Percentiles rank a stretch among this genome's conserved stretches.
These are phyloP conservation scores for Drosophila ananassae DNA, from an alignment of 1,140 invertebrate species.

Conservation along the genomic window DNA sequence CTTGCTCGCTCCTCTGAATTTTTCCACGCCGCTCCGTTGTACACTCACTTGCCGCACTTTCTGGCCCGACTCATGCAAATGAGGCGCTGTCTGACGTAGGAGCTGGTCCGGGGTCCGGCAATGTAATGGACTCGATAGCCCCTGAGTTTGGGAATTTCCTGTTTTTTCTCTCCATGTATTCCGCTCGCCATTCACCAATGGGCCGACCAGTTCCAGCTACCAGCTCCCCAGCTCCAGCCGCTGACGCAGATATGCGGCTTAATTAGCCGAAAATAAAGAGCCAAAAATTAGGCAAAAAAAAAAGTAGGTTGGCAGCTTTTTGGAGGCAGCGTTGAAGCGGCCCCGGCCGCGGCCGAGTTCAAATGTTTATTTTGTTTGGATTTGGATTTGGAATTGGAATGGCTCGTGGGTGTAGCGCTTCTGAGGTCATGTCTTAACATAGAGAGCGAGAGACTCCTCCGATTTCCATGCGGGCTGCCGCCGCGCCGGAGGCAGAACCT, in stretches of 20 bases:
- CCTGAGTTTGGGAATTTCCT: conserved; percentile 43
- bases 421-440: conserved; percentile 58
- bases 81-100: conserved; percentile 7
- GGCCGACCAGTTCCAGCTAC: conserved; percentile 41
- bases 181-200: conserved; percentile 46
- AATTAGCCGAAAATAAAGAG: conserved; percentile 37
- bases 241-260: conserved; percentile 50
- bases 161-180: conserved; percentile 14
- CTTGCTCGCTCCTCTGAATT: conserved; percentile 32
- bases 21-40: conserved; percentile 18
- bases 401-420: conserved; percentile 42
- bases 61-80: conserved; percentile 23
- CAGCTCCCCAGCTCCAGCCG: conserved; percentile 46
- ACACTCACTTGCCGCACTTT: too few relatives aligned
- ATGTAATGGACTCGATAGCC: conserved; percentile 30
- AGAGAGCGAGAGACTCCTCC: conserved; percentile 14
- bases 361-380: conserved; percentile 57
- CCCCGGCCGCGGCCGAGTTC: conserved; percentile 26
- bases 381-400: conserved; percentile 5
- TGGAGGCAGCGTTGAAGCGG: too few relatives aligned
- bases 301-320: conserved; percentile 48
- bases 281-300: conserved; percentile 5
- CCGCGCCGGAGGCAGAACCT: conserved; percentile 1
- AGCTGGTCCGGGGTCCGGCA: too few relatives aligned
- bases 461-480: conserved; percentile 19